phyloP scores from a whole-genome alignment of 2,113 vertebrate genomes.

The Pterocles gutturalis region DNA sequence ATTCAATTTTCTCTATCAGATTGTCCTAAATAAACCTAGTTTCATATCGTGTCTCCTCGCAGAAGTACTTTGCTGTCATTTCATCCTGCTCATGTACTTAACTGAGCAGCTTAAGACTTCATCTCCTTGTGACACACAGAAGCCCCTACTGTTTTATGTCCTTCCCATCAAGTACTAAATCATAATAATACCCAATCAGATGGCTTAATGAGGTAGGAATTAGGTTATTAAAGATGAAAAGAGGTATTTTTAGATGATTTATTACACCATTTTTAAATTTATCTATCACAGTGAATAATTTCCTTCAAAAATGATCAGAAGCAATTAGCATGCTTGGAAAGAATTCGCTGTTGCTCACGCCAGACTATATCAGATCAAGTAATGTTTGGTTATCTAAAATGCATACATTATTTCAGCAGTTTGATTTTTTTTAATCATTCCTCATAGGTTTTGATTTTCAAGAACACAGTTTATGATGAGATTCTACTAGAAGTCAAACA shows the following conservation, averaged over 20 bases:
- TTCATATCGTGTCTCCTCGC: slow-evolving; percentile 17
- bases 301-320: slow-evolving; percentile 45
- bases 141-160: not conserved
- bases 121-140: not conserved
- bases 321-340: not conserved
- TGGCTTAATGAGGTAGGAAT: slow-evolving; percentile 64
- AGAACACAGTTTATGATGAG: not conserved
- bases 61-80: slow-evolving; percentile 11
- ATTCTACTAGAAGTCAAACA: not conserved
- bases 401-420: not conserved
- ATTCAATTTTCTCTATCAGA: slow-evolving; percentile 72
- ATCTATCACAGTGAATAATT: slow-evolving; percentile 35
- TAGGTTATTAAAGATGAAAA: slow-evolving; percentile 41
- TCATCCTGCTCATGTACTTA: slow-evolving; percentile 21
- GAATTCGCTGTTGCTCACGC: not conserved
- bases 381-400: not conserved
- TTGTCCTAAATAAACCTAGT: slow-evolving; percentile 68
- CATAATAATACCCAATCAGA: slow-evolving; percentile 43
- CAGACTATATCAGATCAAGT: not conserved
- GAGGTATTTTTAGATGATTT: slow-evolving; percentile 61
- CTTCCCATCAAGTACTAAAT: slow-evolving; percentile 48
- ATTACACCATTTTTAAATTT: slow-evolving; percentile 30
- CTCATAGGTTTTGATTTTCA: not conserved
- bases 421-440: not conserved
- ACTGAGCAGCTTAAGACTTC: slow-evolving; percentile 24